Base-by-base conservation (phyloP, 1,140 invertebrate genomes). In the Pseudachorutes palmiensis region DNA sequence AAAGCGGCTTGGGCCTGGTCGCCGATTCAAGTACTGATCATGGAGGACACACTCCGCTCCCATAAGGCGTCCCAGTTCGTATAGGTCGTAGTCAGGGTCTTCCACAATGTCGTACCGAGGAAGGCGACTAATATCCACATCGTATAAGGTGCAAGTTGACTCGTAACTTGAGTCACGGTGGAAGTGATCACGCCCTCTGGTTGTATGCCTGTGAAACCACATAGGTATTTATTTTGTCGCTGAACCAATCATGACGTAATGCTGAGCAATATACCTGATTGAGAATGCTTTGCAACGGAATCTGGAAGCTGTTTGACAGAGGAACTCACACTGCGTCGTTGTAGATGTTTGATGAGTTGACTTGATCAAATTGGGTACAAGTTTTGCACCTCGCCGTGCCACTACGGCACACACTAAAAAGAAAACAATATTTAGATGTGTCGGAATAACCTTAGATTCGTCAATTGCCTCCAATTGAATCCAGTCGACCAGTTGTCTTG, bases 51-150 rank as follows among this genome's bases (percentile, higher is more conserved):
- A 74, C 45, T 74, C 66, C 2, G 58, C 64, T 5, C 68, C 68
- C 65, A 71, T 68, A 5, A 74, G 57, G 3, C 72, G 48, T 29
- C 72, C 72, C 67, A 74, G 71, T 57, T 74, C 72, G 32, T 63
- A 74, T 16, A 74, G 36, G 32, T 74, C 72, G 68, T 65, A 71
- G 49, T 74, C 72, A 5, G 59, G 65, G 28, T 74, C 68, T 0
- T 60, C 22, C 9, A 70, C 65, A n/a, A 71, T 65, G 36, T 71
- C 69, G 31, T 71, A 63, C 12, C 22, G 29, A 16, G 72, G 68
- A 0, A 73, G 64, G 1, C 72, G 32, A 48, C 33, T 57, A 1
- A 74, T 58, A 51, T 74, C 72, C 22, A 62, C 66, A 16, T 74
- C 70, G 64, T 74, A 67, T 1, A 74, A 30, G 5, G 68, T 19